Evolutionary conservation across 2,888 invertebrate genomes (phyloP).

Genomic region (Agrochola litura): DNA sequence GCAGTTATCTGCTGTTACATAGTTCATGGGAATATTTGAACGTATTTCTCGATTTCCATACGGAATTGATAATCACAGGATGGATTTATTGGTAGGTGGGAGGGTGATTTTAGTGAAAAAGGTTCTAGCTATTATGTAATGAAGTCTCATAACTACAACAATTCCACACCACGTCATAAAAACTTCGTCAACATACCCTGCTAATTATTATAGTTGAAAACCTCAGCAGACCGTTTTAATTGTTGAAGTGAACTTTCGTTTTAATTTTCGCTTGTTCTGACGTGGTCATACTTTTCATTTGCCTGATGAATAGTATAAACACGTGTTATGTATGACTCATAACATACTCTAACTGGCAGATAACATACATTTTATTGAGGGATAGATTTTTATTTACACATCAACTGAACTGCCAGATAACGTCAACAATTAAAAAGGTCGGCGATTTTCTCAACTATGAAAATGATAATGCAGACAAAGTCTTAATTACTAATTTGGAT

Average conservation of each 20-base stretch:
- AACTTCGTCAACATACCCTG: not conserved
- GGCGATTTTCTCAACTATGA: not conserved
- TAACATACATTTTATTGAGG: not conserved
- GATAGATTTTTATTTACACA: not conserved
- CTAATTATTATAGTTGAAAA: not conserved
- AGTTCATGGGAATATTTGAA: conserved; percentile 31
- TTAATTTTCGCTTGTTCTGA: not conserved
- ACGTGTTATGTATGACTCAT: not conserved
- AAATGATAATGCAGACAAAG: not conserved
- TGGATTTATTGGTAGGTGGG: not conserved
- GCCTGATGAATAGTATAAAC: not conserved
- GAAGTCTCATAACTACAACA: not conserved
- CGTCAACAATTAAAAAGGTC: not conserved
- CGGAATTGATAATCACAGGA: conserved; percentile 13
- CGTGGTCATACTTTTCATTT: not conserved
- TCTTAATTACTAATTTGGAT: not conserved
- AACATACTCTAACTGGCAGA: not conserved
- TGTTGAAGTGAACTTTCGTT: not conserved
- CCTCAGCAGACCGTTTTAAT: not conserved
- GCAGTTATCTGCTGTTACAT: conserved; percentile 5
- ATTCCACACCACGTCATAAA: not conserved
- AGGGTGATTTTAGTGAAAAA: not conserved
- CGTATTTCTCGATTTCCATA: conserved; percentile 23
- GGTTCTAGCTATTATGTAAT: not conserved
- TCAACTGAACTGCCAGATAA: not conserved